A percentile compares a stretch with the other conserved stretches of the same genome.
Conservation (phyloP, 1,140 invertebrate species). For the Adelges cooleyi region DNA sequence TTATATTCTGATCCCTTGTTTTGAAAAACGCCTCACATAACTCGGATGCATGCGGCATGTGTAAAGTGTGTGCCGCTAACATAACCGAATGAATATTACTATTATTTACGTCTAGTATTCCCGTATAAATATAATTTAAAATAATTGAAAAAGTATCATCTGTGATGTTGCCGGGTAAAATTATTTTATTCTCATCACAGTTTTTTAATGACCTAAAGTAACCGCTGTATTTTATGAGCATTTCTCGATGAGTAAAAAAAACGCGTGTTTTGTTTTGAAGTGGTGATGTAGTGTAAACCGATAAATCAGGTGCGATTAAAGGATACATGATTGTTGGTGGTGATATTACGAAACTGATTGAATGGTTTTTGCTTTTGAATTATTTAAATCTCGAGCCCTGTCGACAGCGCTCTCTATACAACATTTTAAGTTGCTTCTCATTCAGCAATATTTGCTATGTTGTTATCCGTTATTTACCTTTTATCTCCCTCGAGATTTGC, state of each 20-base stretch:
- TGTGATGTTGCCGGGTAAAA: constrained; percentile 47
- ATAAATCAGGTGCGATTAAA: constrained; percentile 31
- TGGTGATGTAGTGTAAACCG: constrained; percentile 33
- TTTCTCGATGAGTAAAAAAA: constrained; percentile 43
- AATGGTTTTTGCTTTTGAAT: constrained; percentile 2
- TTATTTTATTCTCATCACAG: constrained; percentile 35
- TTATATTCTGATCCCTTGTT: constrained; percentile 3
- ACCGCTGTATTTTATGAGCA: constrained; percentile 58
- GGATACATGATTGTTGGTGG: constrained; percentile 1
- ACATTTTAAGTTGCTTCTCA: neutral
- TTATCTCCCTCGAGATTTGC: neutral
- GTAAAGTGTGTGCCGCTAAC: constrained; percentile 57
- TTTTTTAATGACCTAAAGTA: constrained; percentile 49
- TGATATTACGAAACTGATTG: neutral
- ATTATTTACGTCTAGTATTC: constrained; percentile 53
- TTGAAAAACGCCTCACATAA: constrained; percentile 45
- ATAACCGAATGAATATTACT: constrained; percentile 62
- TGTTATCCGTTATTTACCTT: constrained; percentile 18
- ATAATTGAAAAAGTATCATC: constrained; percentile 59
- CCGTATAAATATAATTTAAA: constrained; percentile 65
- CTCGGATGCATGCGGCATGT: constrained; percentile 61
- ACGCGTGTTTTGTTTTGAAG: constrained; percentile 47
- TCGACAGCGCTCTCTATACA: constrained; percentile 14
- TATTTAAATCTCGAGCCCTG: too few relatives aligned
- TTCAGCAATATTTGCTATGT: constrained; percentile 19